A percentile compares a stretch with the other conserved stretches of the same genome.
phyloP scores from a whole-genome alignment of 2,113 vertebrate species.

The Marcusenius ussheri region DNA sequence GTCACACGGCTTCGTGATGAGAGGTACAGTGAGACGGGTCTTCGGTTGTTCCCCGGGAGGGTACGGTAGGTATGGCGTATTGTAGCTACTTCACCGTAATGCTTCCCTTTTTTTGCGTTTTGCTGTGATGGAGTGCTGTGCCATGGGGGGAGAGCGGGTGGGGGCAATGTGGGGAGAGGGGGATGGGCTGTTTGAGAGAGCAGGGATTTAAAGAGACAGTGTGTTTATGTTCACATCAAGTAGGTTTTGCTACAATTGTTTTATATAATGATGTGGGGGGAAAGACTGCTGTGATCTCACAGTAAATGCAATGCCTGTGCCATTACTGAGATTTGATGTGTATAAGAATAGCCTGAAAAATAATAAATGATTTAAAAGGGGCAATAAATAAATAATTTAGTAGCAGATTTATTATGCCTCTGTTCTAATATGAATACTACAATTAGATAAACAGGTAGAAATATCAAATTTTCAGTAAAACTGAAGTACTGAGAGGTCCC shows the following conservation, averaged over 20 bases:
- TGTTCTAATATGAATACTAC: background rate
- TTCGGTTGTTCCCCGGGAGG: background rate
- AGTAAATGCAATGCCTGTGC: background rate
- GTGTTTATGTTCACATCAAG: background rate
- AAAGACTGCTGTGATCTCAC: background rate
- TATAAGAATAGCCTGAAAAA: background rate
- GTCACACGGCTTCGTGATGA: background rate
- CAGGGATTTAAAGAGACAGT: background rate
- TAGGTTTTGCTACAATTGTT: background rate
- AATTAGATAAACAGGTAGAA: background rate
- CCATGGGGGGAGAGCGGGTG: background rate
- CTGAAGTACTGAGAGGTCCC: background rate
- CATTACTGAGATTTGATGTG: background rate
- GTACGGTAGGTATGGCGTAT: background rate
- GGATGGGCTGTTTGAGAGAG: conserved; percentile 17
- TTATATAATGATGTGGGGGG: background rate
- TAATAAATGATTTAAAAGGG: background rate
- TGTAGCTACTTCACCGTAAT: background rate
- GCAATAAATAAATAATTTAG: background rate
- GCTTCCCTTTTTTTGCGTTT: background rate
- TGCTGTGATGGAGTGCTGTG: background rate
- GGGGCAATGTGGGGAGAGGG: background rate
- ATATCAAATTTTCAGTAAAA: background rate
- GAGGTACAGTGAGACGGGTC: background rate
- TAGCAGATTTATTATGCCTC: background rate